Percentiles rank a stretch among this genome's conserved stretches.
Conservation (phyloP, 2,797 vertebrate species). For the Platyrinchus mystaceus region DNA sequence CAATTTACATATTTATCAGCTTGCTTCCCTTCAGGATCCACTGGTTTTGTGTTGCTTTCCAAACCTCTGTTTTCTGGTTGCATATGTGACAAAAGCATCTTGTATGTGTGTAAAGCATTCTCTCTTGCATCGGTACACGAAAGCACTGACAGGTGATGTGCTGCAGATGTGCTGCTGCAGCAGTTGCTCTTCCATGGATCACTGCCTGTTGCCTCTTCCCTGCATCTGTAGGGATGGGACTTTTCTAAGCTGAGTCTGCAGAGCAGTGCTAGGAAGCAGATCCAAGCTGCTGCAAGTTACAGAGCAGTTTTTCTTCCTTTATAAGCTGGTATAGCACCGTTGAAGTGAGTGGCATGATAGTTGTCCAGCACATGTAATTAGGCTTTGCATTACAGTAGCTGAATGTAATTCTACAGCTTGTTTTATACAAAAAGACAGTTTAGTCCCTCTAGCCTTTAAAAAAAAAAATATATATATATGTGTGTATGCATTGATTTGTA, state of each 20-base stretch:
- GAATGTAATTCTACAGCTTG: not conserved
- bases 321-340: fast-evolving
- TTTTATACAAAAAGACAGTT: not conserved
- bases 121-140: fast-evolving
- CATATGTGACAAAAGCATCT: not conserved
- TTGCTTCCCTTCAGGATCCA: not conserved
- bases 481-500: not conserved
- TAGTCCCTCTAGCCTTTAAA: not conserved
- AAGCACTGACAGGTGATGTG: fast-evolving
- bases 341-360: not conserved
- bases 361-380: not conserved
- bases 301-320: not conserved
- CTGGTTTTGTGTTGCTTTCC: not conserved
- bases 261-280: not conserved
- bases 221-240: not conserved
- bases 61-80: not conserved
- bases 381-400: not conserved
- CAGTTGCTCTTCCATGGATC: not conserved
- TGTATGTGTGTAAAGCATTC: not conserved
- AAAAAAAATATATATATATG: not conserved
- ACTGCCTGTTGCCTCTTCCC: not conserved
- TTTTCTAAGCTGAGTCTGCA: not conserved
- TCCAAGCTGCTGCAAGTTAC: not conserved
- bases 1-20: not conserved
- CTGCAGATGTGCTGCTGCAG: not conserved